phyloP scores from a whole-genome alignment of 2,888 invertebrate genomes.

The Cremastinae sp. region DNA sequence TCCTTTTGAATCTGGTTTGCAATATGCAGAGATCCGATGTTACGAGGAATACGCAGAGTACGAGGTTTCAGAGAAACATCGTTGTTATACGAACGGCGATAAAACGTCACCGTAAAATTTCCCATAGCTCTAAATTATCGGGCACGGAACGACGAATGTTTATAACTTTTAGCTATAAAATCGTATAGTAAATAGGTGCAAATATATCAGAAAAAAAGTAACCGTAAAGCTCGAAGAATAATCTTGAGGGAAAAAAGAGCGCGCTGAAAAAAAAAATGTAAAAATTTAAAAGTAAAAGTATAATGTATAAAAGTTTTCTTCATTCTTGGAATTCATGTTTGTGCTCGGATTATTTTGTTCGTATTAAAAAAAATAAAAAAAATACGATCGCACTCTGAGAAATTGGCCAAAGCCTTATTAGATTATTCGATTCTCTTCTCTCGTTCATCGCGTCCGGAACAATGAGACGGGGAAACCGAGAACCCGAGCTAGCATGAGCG shows the following conservation, averaged over 20 bases:
- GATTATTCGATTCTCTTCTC: constrained; percentile 3
- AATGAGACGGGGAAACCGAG: constrained; percentile 17
- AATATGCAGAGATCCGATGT: constrained; percentile 35
- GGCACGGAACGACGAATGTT: constrained; percentile 2
- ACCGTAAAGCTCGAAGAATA: too few species aligned
- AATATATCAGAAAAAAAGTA: neutral
- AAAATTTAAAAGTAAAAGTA: too few species aligned
- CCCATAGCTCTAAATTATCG: constrained; percentile 6
- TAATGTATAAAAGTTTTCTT: neutral
- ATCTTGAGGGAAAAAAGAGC: too few species aligned
- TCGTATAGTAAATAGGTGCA: neutral
- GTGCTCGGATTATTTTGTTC: neutral
- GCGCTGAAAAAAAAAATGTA: too few species aligned
- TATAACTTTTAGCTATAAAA: constrained; percentile 19
- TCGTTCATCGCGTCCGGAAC: constrained; percentile 29
- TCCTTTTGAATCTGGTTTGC: neutral
- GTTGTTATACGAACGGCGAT: constrained; percentile 7
- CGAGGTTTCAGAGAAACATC: constrained; percentile 18
- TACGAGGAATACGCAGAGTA: constrained; percentile 7
- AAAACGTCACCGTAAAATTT: constrained; percentile 14
- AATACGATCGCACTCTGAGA: constrained; percentile 24
- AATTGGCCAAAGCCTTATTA: constrained; percentile 33
- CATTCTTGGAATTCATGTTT: neutral
- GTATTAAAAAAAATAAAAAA: constrained; percentile 13
- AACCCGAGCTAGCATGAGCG: constrained; percentile 12